phyloP scores from a whole-genome alignment of 92 coral and sea anemone genomes.

The Hydrozoanthus gracilis region DNA sequence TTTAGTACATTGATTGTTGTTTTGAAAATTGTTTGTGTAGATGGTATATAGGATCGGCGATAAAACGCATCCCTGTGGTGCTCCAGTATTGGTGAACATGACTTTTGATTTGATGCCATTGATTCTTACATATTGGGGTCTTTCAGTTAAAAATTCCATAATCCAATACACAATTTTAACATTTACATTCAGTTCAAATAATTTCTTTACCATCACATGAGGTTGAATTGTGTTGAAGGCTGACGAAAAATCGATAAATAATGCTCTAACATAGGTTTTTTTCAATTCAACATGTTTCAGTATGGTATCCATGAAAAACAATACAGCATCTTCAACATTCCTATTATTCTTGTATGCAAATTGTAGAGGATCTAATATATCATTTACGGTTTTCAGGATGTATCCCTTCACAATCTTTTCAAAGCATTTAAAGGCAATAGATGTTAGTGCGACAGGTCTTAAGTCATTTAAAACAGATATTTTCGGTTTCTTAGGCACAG shows the following conservation, averaged over 20 bases:
- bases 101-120: background rate
- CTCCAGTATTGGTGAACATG: background rate
- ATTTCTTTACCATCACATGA: constrained; percentile 21
- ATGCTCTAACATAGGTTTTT: background rate
- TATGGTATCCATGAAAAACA: background rate
- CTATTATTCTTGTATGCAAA: constrained; percentile 9
- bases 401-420: background rate
- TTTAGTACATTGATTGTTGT: background rate
- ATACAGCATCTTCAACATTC: constrained; percentile 14
- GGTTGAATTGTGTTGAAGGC: constrained; percentile 30
- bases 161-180: constrained; percentile 7
- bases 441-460: constrained; percentile 27
- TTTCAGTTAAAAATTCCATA: background rate
- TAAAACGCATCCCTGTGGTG: constrained; percentile 3
- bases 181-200: background rate
- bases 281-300: constrained; percentile 11
- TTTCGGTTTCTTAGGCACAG: constrained; percentile 5
- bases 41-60: constrained; percentile 16
- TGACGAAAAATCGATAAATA: constrained; percentile 12
- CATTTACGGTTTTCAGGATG: constrained; percentile 3
- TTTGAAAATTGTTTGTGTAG: background rate
- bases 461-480: background rate
- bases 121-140: constrained; percentile 21
- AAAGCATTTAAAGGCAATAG: background rate
- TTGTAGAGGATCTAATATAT: constrained; percentile 17